A percentile compares a stretch with the other conserved stretches of the same genome.
Conservation (phyloP, 2,888 invertebrate species). For the Pharmacophagus antenor region DNA sequence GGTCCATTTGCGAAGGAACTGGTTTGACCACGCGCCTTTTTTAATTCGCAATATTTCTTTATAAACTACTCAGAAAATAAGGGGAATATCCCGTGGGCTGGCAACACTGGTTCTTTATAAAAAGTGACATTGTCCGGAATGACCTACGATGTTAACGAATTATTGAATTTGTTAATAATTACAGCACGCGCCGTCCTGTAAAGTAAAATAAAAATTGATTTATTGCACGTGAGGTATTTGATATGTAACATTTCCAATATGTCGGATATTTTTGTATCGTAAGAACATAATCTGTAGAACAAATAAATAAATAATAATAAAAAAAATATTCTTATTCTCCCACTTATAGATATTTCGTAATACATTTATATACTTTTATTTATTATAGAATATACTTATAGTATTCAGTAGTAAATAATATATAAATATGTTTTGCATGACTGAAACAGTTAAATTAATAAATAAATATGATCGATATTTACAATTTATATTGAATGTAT, state of each 20-base stretch:
- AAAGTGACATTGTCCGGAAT: slow-evolving; percentile 62
- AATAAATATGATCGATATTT: no score
- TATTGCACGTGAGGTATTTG: slow-evolving; percentile 25
- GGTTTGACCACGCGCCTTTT: slow-evolving; percentile 70
- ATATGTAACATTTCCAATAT: not conserved
- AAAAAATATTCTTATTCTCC: no score
- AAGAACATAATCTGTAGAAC: not conserved
- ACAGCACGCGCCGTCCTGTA: slow-evolving; percentile 46
- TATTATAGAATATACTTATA: no score
- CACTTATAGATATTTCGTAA: no score
- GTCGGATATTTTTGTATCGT: not conserved
- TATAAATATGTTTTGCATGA: no score
- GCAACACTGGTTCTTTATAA: slow-evolving; percentile 53
- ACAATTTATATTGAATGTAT: no score
- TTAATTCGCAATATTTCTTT: slow-evolving; percentile 58
- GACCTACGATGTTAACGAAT: slow-evolving; percentile 69
- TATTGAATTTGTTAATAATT: slow-evolving; percentile 74
- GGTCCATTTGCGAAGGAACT: slow-evolving; percentile 56
- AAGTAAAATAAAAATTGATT: slow-evolving; percentile 33
- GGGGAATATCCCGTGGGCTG: slow-evolving; percentile 42
- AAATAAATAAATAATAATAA: no score
- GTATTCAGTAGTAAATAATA: no score
- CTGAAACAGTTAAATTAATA: no score
- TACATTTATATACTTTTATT: no score
- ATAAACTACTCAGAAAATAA: slow-evolving; percentile 35